Evolutionary conservation across 2,797 vertebrate species (phyloP), one percentile per base, ranked within the genome.

Genomic region (Takifugu ocellatus): DNA sequence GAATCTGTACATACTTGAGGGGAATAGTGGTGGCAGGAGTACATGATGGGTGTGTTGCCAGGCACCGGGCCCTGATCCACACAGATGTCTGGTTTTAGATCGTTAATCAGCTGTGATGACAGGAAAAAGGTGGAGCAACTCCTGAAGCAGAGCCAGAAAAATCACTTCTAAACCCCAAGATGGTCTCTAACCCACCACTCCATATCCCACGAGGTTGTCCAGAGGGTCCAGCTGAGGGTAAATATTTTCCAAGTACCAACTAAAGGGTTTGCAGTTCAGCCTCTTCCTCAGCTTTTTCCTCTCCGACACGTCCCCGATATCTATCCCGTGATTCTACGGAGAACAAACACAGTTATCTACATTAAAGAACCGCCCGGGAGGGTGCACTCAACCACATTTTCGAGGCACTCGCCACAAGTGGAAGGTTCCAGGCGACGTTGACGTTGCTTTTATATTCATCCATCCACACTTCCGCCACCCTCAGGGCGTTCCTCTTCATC

Each of bases 391-490:
- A 21, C 21, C 21, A 21, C 27, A 21, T 12, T 26, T 61, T n/a
- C 49, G 6, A 43, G 44, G 25, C 61, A 97, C 95, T 10, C 61
- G 96, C 96, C 11, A 92, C 87, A 78, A 94, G 91, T 21, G 95
- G 94, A 51, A 98, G 84, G 63, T 95, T 96, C 96, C 95, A 98
- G 0, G 93, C 94, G 84, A 97, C 84, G 78, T 96, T 94, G 25
- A 98, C 84, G 0, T 97, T 94, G 0, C 92, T 91, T 74, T 96
- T 98, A 84, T 95, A 98, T 59, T 96, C 90, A 1, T 97, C 96
- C 95, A 98, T 93, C 95, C 96, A 96, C 55, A 97, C 87, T 74
- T 96, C 96, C 0, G 95, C 96, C 0, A 94, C 94, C 7, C 96
- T 90, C 75, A 97, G 84, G 0, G 95, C 94, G 0, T 98, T 98